Evolutionary conservation across 2,113 vertebrate species (phyloP), one percentile per base, ranked within the genome.

Genomic region (Natator depressus): DNA sequence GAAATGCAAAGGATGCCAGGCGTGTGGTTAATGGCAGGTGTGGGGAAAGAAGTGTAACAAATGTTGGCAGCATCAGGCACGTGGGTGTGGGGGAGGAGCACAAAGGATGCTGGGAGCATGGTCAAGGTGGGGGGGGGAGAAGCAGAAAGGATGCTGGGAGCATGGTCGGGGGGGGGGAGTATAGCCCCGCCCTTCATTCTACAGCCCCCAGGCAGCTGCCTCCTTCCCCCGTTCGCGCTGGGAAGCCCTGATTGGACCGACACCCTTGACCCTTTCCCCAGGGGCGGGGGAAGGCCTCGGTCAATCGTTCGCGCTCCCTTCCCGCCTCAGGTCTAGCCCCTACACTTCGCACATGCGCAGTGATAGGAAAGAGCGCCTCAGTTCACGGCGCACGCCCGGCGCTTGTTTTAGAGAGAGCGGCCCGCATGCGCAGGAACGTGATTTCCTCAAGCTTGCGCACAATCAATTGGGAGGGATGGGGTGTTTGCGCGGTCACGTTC

Each of bases 31-130:
- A 53, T 3, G 51, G 42, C 42, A 17, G 19, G 6, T 8, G 8
- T 1, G 7, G 20, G 3, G 7, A 2, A 16, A 8, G 25, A 51
- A 7, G 8, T 10, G 8, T 31, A 51, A 10, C 4, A 29, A 8
- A 22, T 35, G 25, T 31, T 80, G 72, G 42, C 38, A 79, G 16
- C 4, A 38, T 7, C 42, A 12, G 25, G 46, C 50, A 57, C 8
- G 27, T 31, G 29, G 3, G n/a, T 42, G 24, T 4, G 62, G 12
- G 62, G 35, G 12, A n/a, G 62, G 14, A 5, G 57, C 57, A 31
- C 57, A 62, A 62, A 38, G 69, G n/a, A 20, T n/a, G 69, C 72
- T 25, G 38, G 72, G 38, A 46, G 17, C 7, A 9, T n/a, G 65
- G 35, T 5, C 42, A 47, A 35, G n/a, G n/a, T 35, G 42, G 5